Base-by-base conservation (phyloP, 2,888 invertebrate species). In the Callimorpha dominula region DNA sequence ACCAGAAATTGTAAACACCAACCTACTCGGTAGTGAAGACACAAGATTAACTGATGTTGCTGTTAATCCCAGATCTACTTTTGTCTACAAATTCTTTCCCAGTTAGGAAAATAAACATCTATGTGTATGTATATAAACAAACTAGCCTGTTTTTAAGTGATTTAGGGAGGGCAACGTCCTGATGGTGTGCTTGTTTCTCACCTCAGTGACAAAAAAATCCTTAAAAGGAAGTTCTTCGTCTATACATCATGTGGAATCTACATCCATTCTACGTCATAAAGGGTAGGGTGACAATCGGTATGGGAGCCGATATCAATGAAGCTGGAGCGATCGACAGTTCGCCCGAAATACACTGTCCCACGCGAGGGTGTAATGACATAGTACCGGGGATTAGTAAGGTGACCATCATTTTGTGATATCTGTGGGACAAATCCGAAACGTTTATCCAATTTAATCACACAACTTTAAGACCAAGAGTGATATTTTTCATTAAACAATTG, bases 361-460 rank as follows among this genome's bases (percentile, higher is more conserved):
- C 89, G 86, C 89, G 85, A 87, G 88, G 89, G 88, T 86, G 88
- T 86, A 85, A 86, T 87, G 89, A 88, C 87, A 82, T 87, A 85
- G 74, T 82, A 80, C 78, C 74, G 65, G 66, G 72, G 75, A 71
- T 65, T 42, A 46, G 50, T 81, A 74, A 81, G 83, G 84, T 85
- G 79, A 73, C 83, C 60, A 78, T 77, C 65, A 20, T 60, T 60
- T 65, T 60, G 7, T 20, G 49, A 60, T 54, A 20, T 68, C 6
- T 57, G 20, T 43, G 8, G 72, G 81, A 79, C n/a, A 76, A 15
- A n/a, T 70, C 31, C 14, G 14, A 2, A 20, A 6, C 14, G 4
- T 62, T 11, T 62, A 14, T 62, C 14, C 12, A 62, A 57, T n/a
- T n/a, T 20, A 2, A 57, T 20, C 8, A 57, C 20, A 57, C 9